Conservation (phyloP, 2,797 vertebrate species). For the Ptychadena robeensis region DNA sequence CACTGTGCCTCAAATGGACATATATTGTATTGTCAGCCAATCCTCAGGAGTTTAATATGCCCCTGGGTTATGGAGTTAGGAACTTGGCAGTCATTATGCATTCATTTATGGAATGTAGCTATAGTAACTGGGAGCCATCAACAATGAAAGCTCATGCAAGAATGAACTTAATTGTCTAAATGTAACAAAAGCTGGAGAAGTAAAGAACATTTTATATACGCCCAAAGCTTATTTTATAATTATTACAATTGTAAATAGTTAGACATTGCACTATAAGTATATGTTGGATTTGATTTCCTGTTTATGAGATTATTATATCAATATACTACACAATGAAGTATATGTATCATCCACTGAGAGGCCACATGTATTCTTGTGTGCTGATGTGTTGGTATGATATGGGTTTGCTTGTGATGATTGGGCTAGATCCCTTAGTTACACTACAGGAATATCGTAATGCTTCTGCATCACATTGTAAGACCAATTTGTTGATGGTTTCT, state of each 20-base stretch:
- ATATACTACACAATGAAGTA: background rate
- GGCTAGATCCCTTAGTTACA: too few species aligned
- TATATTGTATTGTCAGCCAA: conserved; percentile 27
- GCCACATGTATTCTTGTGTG: background rate
- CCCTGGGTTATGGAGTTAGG: conserved; percentile 40
- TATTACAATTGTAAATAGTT: background rate
- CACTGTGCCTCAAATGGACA: conserved; percentile 27
- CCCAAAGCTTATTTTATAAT: conserved; percentile 19
- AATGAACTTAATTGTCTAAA: conserved; percentile 47
- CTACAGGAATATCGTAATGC: too few species aligned
- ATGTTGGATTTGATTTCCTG: background rate
- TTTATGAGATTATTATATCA: background rate
- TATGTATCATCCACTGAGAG: background rate
- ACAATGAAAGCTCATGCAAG: conserved; percentile 43
- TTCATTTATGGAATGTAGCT: conserved; percentile 59
- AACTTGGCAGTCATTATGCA: conserved; percentile 45
- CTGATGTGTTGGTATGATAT: too few species aligned
- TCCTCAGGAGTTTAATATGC: conserved; percentile 41
- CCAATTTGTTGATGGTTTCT: too few species aligned
- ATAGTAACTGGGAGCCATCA: conserved; percentile 46
- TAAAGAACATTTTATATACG: conserved; percentile 16
- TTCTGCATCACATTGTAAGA: too few species aligned
- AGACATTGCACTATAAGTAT: background rate
- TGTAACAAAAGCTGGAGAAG: conserved; percentile 13
- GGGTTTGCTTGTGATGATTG: too few species aligned